Evolutionary conservation across 2,888 invertebrate genomes (phyloP), one percentile per base, ranked within the genome.

Genomic region (Sinotaia quadrata): DNA sequence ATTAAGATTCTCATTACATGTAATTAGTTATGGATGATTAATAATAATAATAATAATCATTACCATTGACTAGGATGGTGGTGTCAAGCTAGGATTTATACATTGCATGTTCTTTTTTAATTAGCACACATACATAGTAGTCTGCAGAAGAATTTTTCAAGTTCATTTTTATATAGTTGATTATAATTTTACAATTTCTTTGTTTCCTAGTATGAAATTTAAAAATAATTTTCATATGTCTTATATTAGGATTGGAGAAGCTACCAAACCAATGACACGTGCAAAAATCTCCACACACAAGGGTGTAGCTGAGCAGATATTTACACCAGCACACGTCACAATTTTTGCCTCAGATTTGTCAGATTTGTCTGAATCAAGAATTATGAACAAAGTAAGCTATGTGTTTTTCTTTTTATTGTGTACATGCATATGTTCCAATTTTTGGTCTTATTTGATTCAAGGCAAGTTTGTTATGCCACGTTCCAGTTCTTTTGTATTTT

Each of bases 251-350:
- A 58, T 54, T 49, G 54, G 58, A 4, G 61, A 59, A 27, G 34
- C 59, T 12, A 82, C 85, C 8, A 86, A 86, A 67, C 86, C 87
- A 21, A 81, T 87, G 84, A 80, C 78, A 0, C 85, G 81, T 56
- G 87, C 85, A n/a, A 85, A 85, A 65, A 78, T 86, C 34, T 86
- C 84, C 3, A 86, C 87, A 1, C 82, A 84, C 68, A 83, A 84
- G 60, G 86, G 86, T 12, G 78, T 78, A 3, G 73, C 81, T 2
- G 83, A 86, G 67, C 72, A 78, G 65, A 69, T 83, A 8, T 87
- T 86, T 69, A 79, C 80, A 59, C 86, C 84, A 4, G 80, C 78
- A 41, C 87, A 87, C 77, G 84, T 85, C 4, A 78, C 81, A 33
- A 75, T 87, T 59, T 84, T 81, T 71, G 82, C 84, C 62, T 78